Conservation (phyloP, 2,888 invertebrate species). For the Trachelus stipa region DNA sequence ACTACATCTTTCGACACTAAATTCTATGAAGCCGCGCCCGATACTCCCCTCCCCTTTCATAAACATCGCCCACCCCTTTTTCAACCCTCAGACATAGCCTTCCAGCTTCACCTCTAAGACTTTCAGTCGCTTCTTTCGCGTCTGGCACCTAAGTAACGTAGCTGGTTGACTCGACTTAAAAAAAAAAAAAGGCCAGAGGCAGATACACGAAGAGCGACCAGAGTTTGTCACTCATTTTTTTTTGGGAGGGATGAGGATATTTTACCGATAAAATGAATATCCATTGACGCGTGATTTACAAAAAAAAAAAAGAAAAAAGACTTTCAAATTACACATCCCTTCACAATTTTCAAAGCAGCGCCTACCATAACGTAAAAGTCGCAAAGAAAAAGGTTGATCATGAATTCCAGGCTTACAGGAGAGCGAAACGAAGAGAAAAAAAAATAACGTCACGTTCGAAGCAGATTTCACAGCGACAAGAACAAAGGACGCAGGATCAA, state of each 20-base stretch:
- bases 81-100: background rate
- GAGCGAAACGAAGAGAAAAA: conserved; percentile 16
- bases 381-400: conserved; percentile 7
- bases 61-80: conserved; percentile 11
- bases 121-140: background rate
- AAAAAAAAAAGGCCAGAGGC: conserved; percentile 18
- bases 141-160: background rate
- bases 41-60: conserved; percentile 4
- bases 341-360: conserved; percentile 6
- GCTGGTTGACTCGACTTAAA: background rate
- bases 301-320: conserved; percentile 2
- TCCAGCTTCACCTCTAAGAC: background rate
- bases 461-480: background rate
- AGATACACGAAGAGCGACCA: conserved; percentile 35
- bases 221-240: conserved; percentile 37
- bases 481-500: background rate
- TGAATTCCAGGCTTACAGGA: conserved; percentile 1
- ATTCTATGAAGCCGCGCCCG: conserved; percentile 17
- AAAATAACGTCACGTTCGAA: conserved; percentile 12
- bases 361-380: background rate
- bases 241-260: conserved; percentile 15
- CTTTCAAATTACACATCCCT: background rate
- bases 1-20: conserved; percentile 27
- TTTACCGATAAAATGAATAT: conserved; percentile 27
- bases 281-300: background rate